phyloP scores from a whole-genome alignment of 23 tunicate genomes.

The Styela clava region DNA sequence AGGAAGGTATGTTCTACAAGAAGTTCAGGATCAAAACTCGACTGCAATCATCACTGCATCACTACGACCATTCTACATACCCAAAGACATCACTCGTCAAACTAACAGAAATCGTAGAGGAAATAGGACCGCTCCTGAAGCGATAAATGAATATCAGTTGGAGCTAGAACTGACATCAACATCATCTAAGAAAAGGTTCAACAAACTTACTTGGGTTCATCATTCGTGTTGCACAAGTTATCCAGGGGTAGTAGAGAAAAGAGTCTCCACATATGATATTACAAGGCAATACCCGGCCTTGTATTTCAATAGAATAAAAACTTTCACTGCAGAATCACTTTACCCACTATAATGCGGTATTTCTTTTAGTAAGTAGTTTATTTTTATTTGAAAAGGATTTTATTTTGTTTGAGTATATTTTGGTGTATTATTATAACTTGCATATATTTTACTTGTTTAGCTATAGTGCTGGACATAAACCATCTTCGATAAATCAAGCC shows the following conservation, averaged over 20 bases:
- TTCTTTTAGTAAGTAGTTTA: background rate
- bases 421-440: background rate
- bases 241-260: background rate
- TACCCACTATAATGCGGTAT: constrained; percentile 3
- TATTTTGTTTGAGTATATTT: background rate
- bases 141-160: background rate
- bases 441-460: too few relatives aligned
- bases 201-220: constrained; percentile 23
- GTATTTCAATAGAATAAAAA: constrained; percentile 15
- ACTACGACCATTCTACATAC: background rate
- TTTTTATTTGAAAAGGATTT: background rate
- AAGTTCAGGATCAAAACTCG: background rate
- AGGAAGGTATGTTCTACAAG: background rate
- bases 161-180: constrained; percentile 19
- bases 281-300: constrained; percentile 19
- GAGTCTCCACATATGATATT: background rate
- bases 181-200: constrained; percentile 18
- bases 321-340: constrained; percentile 3
- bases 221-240: constrained; percentile 24
- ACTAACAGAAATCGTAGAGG: background rate
- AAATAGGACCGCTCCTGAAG: background rate
- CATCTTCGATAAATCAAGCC: too few relatives aligned
- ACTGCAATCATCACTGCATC: background rate
- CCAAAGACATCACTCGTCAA: background rate
- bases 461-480: too few relatives aligned